phyloP scores from a whole-genome alignment of 2,888 invertebrate genomes.

The Venusia cambrica region DNA sequence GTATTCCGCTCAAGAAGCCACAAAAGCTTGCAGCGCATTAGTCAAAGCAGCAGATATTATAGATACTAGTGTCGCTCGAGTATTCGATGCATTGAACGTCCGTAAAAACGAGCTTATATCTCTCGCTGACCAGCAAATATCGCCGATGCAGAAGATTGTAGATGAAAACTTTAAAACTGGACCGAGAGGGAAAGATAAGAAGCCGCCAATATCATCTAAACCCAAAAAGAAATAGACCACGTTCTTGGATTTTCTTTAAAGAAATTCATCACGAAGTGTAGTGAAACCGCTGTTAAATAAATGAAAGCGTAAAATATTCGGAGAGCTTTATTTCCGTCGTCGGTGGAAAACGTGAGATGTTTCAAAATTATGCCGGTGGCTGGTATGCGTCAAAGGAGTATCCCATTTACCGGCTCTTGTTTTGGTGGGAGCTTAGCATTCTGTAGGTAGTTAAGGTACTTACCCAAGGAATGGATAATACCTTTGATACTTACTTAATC shows the following conservation, averaged over 20 bases:
- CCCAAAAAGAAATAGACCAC: constrained; percentile 34
- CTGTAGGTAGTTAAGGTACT: too few species aligned
- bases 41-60: constrained; percentile 50
- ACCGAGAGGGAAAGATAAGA: constrained; percentile 38
- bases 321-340: constrained; percentile 9
- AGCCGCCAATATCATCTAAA: constrained; percentile 25
- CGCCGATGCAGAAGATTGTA: constrained; percentile 42
- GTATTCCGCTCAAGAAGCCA: constrained; percentile 53
- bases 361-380: constrained; percentile 3
- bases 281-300: constrained; percentile 11
- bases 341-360: constrained; percentile 11
- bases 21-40: constrained; percentile 40
- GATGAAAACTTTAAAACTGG: constrained; percentile 41
- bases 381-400: constrained; percentile 8
- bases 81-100: constrained; percentile 43
- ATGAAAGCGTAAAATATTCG: constrained; percentile 10
- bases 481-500: too few species aligned
- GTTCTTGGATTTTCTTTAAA: not conserved
- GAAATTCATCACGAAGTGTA: constrained; percentile 1
- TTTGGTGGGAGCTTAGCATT: constrained; percentile 4
- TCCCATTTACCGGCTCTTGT: constrained; percentile 6
- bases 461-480: too few species aligned
- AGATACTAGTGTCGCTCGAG: constrained; percentile 42
- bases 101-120: constrained; percentile 45
- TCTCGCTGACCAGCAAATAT: constrained; percentile 45